Evolutionary conservation across 2,888 invertebrate species (phyloP).

Genomic region (Schizaphis graminum): DNA sequence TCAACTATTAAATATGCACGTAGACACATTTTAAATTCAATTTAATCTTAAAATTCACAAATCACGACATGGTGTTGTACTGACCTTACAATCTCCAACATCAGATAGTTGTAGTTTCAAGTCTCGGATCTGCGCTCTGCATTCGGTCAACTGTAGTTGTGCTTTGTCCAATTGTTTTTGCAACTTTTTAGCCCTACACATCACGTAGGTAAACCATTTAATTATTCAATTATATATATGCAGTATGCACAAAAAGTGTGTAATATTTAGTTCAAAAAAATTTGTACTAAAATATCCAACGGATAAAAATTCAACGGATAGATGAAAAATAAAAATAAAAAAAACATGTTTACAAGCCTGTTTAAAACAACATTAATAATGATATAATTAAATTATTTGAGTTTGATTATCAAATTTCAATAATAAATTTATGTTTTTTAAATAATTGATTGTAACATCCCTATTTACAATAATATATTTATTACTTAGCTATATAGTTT

Average conservation of each 20-base stretch:
- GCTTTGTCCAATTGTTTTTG: slow-evolving; percentile 87
- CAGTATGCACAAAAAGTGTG: not conserved
- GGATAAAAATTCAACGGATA: not conserved
- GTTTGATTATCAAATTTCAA: not conserved
- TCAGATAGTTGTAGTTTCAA: slow-evolving; percentile 88
- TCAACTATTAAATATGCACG: slow-evolving; percentile 75
- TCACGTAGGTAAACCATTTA: not conserved
- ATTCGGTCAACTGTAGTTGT: slow-evolving; percentile 83
- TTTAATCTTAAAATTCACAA: not conserved
- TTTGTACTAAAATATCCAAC: not conserved
- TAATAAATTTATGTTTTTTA: not conserved
- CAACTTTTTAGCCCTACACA: slow-evolving; percentile 79
- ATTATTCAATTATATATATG: not conserved
- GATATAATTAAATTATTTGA: not conserved
- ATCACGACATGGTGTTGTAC: not conserved
- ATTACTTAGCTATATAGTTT: too few species aligned
- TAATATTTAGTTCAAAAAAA: not conserved
- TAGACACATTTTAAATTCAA: not conserved
- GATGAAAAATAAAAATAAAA: not conserved
- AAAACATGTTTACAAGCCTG: too few species aligned
- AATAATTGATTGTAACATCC: not conserved
- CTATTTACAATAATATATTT: not conserved
- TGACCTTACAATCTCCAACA: slow-evolving; percentile 87
- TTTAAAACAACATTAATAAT: not conserved
- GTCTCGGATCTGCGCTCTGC: slow-evolving; percentile 85